A percentile compares a stretch with the other conserved stretches of the same genome.
Evolutionary conservation across 2,888 invertebrate species (phyloP).

Genomic region (Pherbina coryleti): DNA sequence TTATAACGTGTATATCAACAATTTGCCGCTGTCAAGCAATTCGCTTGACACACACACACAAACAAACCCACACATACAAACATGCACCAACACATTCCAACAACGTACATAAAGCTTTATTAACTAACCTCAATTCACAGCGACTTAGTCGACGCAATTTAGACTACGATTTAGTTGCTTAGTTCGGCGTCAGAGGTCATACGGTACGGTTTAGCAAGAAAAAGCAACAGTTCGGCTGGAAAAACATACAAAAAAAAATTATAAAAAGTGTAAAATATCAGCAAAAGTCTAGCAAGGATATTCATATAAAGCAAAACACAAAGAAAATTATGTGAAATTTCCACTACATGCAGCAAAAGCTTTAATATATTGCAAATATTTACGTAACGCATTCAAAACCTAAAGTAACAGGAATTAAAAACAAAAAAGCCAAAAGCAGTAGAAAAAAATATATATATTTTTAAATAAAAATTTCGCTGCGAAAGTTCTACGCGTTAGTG

Average conservation of each 20-base stretch:
- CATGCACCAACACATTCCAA: not conserved
- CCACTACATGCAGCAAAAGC: no score
- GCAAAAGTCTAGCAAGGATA: not conserved
- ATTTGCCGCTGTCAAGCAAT: conserved; percentile 16
- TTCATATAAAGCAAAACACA: not conserved
- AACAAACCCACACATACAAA: not conserved
- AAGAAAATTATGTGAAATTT: not conserved
- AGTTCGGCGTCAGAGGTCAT: conserved; percentile 30
- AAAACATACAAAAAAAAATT: not conserved
- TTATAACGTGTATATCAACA: conserved; percentile 38
- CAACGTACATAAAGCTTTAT: not conserved
- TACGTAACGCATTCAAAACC: not conserved
- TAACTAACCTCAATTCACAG: conserved; percentile 29
- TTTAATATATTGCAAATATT: not conserved
- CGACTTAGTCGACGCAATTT: conserved; percentile 10
- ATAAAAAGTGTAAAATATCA: not conserved
- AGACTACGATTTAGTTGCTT: conserved; percentile 17
- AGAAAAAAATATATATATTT: no score
- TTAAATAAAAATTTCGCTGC: not conserved
- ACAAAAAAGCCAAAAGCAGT: no score
- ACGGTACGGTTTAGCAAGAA: conserved; percentile 2
- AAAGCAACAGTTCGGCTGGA: not conserved
- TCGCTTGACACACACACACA: conserved; percentile 21
- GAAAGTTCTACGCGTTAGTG: not conserved
- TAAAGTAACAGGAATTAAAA: no score